Evolutionary conservation across 2,113 vertebrate genomes (phyloP).

Genomic region (Sus scrofa): DNA sequence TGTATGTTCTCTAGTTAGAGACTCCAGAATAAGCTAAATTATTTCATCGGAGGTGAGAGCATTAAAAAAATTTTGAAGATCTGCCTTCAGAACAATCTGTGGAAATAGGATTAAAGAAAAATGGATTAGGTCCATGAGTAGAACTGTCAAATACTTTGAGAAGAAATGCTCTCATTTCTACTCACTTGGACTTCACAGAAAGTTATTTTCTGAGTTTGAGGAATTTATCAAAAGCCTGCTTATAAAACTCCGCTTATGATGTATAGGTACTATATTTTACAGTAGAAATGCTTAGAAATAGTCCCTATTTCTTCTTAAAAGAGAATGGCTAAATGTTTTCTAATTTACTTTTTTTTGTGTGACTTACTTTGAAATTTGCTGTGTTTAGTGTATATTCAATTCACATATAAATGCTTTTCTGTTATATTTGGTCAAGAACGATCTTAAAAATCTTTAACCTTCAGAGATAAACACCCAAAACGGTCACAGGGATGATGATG

Average conservation of each 20-base stretch:
- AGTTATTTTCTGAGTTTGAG: conserved; percentile 5
- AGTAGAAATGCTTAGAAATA: neutral
- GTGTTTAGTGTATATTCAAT: neutral
- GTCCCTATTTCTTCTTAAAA: neutral
- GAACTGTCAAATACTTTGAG: neutral
- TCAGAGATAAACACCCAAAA: neutral
- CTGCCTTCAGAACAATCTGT: neutral
- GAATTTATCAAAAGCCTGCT: neutral
- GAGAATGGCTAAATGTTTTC: neutral
- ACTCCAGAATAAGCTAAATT: neutral
- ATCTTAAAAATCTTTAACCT: neutral
- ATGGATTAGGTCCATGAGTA: neutral
- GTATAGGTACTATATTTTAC: neutral
- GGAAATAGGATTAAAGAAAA: neutral
- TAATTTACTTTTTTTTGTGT: neutral
- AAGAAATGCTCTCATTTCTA: neutral
- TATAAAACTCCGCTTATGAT: neutral
- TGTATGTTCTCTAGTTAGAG: neutral
- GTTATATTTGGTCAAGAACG: neutral
- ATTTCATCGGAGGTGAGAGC: neutral
- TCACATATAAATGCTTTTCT: neutral
- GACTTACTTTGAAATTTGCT: neutral
- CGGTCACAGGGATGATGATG: neutral
- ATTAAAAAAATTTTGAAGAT: neutral
- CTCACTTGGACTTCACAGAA: neutral